Conservation (phyloP, 2,888 invertebrate genomes). For the Camptogramma bilineatum region DNA sequence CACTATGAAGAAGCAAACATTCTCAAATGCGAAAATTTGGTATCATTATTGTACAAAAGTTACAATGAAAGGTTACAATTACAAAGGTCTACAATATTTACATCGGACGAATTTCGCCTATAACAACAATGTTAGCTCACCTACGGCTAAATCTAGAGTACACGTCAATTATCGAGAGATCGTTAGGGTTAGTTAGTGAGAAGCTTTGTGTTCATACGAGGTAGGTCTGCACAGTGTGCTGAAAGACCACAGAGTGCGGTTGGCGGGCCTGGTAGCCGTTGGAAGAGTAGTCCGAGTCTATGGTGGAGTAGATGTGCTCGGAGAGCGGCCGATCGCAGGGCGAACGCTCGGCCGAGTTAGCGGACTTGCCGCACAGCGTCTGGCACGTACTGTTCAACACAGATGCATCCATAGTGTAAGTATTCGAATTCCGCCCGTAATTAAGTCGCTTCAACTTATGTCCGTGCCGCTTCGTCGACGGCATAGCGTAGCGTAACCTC, state of each 20-base stretch:
- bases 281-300: slow-evolving; percentile 95
- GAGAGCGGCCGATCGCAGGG: slow-evolving; percentile 91
- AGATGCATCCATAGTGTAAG: slow-evolving; percentile 91
- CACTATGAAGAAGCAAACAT: slow-evolving; percentile 77
- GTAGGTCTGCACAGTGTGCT: slow-evolving; percentile 83
- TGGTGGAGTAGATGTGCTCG: slow-evolving; percentile 95
- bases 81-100: slow-evolving; percentile 73
- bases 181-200: slow-evolving; percentile 56
- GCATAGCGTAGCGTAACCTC: slow-evolving; percentile 95
- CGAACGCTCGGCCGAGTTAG: slow-evolving; percentile 83
- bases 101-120: slow-evolving; percentile 69
- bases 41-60: slow-evolving; percentile 84
- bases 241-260: slow-evolving; percentile 78
- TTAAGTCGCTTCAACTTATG: slow-evolving; percentile 85
- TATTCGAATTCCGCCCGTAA: slow-evolving; percentile 93
- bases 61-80: slow-evolving; percentile 70
- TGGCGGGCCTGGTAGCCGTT: slow-evolving; percentile 75
- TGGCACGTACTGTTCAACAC: slow-evolving; percentile 87
- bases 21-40: slow-evolving; percentile 83
- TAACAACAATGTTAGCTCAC: slow-evolving; percentile 68
- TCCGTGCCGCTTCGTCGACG: slow-evolving; percentile 89
- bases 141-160: slow-evolving; percentile 69
- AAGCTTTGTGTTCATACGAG: slow-evolving; percentile 64
- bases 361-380: slow-evolving; percentile 84
- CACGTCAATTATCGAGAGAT: slow-evolving; percentile 72